Evolutionary conservation across 1,140 invertebrate genomes (phyloP).

Genomic region (Prorops nasuta): DNA sequence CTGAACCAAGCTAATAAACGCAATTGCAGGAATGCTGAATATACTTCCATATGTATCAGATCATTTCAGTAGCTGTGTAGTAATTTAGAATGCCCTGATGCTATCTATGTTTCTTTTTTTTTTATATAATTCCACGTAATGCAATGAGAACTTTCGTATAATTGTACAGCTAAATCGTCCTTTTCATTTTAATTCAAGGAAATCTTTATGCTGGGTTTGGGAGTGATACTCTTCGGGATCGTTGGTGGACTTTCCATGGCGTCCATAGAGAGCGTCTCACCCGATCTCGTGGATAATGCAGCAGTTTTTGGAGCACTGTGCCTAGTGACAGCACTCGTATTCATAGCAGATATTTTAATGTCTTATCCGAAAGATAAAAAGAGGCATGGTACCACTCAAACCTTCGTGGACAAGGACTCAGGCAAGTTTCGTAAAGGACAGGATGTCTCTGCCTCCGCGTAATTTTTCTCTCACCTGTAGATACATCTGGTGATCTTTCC

Average conservation of each 20-base stretch:
- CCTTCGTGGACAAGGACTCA: slow-evolving; percentile 36
- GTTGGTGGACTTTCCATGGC: slow-evolving; percentile 68
- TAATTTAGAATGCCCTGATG: no score
- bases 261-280: slow-evolving; percentile 68
- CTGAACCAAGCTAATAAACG: no score
- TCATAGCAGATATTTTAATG: slow-evolving; percentile 62
- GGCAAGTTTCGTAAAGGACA: slow-evolving; percentile 30
- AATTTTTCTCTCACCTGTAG: not conserved
- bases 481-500: slow-evolving; percentile 1
- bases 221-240: slow-evolving; percentile 66
- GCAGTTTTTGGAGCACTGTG: slow-evolving; percentile 68
- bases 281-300: slow-evolving; percentile 67
- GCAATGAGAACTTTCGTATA: no score
- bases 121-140: no score
- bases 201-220: slow-evolving; percentile 65
- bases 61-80: no score
- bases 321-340: slow-evolving; percentile 66
- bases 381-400: slow-evolving; percentile 34
- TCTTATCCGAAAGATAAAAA: slow-evolving; percentile 32
- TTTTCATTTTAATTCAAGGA: slow-evolving; percentile 52
- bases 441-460: slow-evolving; percentile 1
- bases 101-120: no score
- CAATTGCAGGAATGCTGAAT: no score
- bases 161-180: no score
- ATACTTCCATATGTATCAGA: no score